These are phyloP conservation scores for Drosophila birchii DNA, from an alignment of 2,888 invertebrate genomes.

Conservation along the genomic window DNA sequence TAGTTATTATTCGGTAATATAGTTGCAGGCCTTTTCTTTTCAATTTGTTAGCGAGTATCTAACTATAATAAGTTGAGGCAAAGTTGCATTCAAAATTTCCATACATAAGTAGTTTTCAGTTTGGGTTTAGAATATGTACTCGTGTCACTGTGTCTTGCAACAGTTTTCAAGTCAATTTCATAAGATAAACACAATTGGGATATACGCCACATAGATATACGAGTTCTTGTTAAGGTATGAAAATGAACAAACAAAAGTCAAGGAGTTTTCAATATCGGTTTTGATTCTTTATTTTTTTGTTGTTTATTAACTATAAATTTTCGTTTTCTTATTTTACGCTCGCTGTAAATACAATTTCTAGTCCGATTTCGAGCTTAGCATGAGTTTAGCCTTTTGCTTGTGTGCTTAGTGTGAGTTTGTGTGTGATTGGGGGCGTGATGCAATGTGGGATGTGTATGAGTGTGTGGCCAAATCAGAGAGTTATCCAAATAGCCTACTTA, in stretches of 20 bases:
- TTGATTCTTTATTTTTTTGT: constrained; percentile 63
- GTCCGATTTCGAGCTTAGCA: constrained; percentile 68
- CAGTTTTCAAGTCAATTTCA: constrained; percentile 68
- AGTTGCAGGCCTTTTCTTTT: constrained; percentile 52
- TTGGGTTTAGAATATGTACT: constrained; percentile 43
- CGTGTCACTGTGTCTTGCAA: constrained; percentile 22
- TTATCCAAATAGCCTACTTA: constrained; percentile 67
- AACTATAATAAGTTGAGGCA: constrained; percentile 54
- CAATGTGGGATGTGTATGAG: constrained; percentile 37
- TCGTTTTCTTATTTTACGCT: constrained; percentile 61
- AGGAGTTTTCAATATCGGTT: constrained; percentile 61
- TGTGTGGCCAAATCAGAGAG: constrained; percentile 56
- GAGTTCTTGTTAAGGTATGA: constrained; percentile 10
- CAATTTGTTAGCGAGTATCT: constrained; percentile 68
- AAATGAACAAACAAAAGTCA: constrained; percentile 53
- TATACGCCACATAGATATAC: constrained; percentile 53
- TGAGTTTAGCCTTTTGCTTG: constrained; percentile 74
- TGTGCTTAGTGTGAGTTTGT: constrained; percentile 35
- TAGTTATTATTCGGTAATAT: constrained; percentile 35
- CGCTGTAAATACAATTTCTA: constrained; percentile 68
- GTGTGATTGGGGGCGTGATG: constrained; percentile 35
- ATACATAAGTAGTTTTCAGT: constrained; percentile 18
- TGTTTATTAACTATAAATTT: constrained; percentile 71
- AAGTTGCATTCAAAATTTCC: constrained; percentile 29
- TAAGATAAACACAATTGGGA: constrained; percentile 68